A percentile compares a stretch with the other conserved stretches of the same genome.
These are phyloP conservation scores for Meghimatium bilineatum DNA, from an alignment of 2,888 invertebrate species.

Conservation along the genomic window DNA sequence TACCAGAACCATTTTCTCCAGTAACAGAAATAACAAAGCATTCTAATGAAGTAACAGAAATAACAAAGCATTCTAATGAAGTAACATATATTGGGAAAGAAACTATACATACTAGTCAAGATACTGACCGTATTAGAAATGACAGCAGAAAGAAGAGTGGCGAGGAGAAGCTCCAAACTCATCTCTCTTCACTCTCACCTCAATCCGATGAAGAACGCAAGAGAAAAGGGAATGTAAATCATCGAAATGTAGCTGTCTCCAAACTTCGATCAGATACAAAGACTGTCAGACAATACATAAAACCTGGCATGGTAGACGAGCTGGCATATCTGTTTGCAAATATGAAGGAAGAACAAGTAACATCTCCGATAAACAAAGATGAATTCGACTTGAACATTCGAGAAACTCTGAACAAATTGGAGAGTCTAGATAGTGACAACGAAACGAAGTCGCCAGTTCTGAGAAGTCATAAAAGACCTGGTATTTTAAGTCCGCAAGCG, in stretches of 20 bases:
- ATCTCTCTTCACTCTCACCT: neutral
- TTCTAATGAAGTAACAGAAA: neutral
- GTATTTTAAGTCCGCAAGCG: neutral
- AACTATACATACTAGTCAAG: neutral
- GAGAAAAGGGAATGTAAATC: neutral
- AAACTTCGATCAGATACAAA: conserved; percentile 55
- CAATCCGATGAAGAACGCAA: conserved; percentile 8
- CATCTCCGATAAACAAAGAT: neutral
- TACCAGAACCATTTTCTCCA: neutral
- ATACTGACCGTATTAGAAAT: neutral
- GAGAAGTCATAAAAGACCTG: conserved; percentile 8
- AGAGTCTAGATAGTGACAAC: neutral
- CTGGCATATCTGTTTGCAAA: conserved; percentile 54
- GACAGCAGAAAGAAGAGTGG: neutral
- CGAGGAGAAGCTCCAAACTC: neutral
- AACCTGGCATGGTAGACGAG: conserved; percentile 59
- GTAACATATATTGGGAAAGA: neutral
- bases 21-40: neutral
- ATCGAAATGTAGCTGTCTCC: conserved; percentile 44
- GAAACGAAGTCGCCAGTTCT: neutral
- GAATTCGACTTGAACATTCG: conserved; percentile 19
- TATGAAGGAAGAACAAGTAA: conserved; percentile 39
- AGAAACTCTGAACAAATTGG: conserved; percentile 11
- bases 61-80: neutral
- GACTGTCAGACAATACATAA: conserved; percentile 58